Evolutionary conservation across 1,140 invertebrate genomes (phyloP).

Genomic region (Dinothrombium tinctorium): DNA sequence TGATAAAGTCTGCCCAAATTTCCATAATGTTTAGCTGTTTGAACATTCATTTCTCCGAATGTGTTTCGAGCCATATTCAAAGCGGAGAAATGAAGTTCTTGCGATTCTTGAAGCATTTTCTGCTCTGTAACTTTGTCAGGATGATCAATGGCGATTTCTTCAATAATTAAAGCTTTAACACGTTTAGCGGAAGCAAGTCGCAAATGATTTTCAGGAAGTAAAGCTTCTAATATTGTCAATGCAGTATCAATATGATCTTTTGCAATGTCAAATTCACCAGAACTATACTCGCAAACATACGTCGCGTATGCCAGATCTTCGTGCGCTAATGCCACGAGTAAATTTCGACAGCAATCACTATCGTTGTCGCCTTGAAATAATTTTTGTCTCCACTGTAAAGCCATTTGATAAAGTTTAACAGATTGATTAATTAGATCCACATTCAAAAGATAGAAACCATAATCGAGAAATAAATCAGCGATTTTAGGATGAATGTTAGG

Average conservation of each 20-base stretch:
- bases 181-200: conserved; percentile 63
- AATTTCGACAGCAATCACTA: conserved; percentile 25
- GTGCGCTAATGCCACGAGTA: conserved; percentile 58
- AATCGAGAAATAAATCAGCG: conserved; percentile 56
- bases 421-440: conserved; percentile 57
- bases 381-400: conserved; percentile 39
- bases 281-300: conserved; percentile 72
- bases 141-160: conserved; percentile 71
- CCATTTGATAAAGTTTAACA: conserved; percentile 56
- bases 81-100: conserved; percentile 52
- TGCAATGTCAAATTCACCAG: conserved; percentile 53
- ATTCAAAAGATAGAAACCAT: conserved; percentile 68
- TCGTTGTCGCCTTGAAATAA: conserved; percentile 43
- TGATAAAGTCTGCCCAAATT: conserved; percentile 75
- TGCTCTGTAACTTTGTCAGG: conserved; percentile 21
- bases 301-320: conserved; percentile 75
- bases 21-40: conserved; percentile 82
- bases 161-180: conserved; percentile 68
- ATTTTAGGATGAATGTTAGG: conserved; percentile 38
- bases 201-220: conserved; percentile 53
- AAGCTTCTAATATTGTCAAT: conserved; percentile 48
- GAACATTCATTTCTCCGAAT: conserved; percentile 74
- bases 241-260: conserved; percentile 51
- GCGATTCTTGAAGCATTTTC: conserved; percentile 32
- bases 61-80: conserved; percentile 43